phyloP scores from a whole-genome alignment of 2,113 vertebrate genomes.

The Rhadina sibilatrix region DNA sequence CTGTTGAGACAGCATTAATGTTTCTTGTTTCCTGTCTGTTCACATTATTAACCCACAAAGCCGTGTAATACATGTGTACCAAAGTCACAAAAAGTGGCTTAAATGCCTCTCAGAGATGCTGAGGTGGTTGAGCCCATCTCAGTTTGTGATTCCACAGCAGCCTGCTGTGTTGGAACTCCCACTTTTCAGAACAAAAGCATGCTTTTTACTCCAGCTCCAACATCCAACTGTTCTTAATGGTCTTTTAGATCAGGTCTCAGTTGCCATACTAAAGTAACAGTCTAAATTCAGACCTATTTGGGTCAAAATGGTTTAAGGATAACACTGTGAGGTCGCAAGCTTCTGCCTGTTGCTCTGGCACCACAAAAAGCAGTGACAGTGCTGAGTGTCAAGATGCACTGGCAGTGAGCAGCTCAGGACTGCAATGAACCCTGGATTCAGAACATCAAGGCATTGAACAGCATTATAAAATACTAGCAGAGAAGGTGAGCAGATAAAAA shows the following conservation, averaged over 20 bases:
- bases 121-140: background rate
- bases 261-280: background rate
- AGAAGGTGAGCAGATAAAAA: background rate
- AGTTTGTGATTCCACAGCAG: background rate
- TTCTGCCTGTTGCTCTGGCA: background rate
- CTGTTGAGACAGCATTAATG: background rate
- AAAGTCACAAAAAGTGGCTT: background rate
- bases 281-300: background rate
- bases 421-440: background rate
- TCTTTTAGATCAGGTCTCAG: background rate
- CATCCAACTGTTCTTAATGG: fast-evolving
- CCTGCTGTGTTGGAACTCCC: background rate
- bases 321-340: background rate
- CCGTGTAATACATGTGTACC: background rate
- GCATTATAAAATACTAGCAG: background rate
- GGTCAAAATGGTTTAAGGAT: background rate
- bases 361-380: background rate
- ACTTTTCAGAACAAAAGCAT: background rate
- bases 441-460: background rate
- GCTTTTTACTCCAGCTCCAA: background rate
- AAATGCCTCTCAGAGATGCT: background rate
- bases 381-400: background rate
- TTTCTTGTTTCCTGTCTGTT: constrained; percentile 16
- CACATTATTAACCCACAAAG: background rate
- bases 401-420: background rate